Base-by-base conservation (phyloP, 2,113 vertebrate species). In the Corythornis vintsioides region DNA sequence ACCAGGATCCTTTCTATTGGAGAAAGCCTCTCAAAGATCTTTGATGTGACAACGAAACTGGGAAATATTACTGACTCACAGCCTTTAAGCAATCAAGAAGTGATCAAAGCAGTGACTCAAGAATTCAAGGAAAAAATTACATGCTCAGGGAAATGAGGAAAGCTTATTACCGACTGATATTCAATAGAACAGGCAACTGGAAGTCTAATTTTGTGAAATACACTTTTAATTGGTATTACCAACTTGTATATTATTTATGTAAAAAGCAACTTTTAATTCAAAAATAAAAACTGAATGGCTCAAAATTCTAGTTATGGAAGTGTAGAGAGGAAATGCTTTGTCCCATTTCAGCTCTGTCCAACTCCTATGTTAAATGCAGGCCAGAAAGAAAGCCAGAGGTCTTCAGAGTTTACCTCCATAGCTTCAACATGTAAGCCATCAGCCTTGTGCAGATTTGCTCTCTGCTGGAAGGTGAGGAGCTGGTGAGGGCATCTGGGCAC, bases 71-170 rank as follows among this genome's bases (percentile, higher is more conserved):
- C 74, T 95, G 94, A 96, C 93, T 94, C 94, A 92, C 78, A 93
- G 78, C 76, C 92, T 97, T 96, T 96, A 97, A 96, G 92, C 96
- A 88, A 97, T 96, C 90, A 92, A 83, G 86, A 93, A 94, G 85
- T 94, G 73, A 90, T 97, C 94, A 95, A 86, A 70, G 95, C 88
- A 84, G 82, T 94, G 72, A 77, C 86, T 94, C 81, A 81, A 91
- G 91, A 96, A 91, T 88, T 94, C 71, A 86, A 73, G 92, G 89
- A 77, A 26, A 92, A 92, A 94, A 90, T 93, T 95, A 93, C 57
- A 94, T 93, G 69, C 94, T 96, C 91, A 96, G 91, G 94, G 81
- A 96, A 90, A 91, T 74, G 93, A 96, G 89, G 89, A 95, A 92
- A 72, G 42, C 78, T 78, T 94, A 90, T 95, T 95, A 89, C 81